Conservation (phyloP, 2,888 invertebrate genomes). For the Lottia scabra region DNA sequence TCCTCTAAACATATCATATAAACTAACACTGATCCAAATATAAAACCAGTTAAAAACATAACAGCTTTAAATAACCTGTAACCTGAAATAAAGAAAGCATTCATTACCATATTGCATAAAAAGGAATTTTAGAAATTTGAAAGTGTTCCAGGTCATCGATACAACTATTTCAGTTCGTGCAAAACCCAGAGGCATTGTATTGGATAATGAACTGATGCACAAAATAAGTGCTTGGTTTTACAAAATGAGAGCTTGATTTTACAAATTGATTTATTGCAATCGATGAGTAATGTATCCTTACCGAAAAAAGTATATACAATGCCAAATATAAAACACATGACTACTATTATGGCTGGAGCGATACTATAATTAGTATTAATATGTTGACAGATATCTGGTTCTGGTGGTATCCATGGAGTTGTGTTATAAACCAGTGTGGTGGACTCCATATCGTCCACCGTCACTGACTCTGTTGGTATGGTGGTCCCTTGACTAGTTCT, state of each 20-base stretch:
- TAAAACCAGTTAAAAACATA: conserved; percentile 89
- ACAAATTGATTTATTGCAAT: no score
- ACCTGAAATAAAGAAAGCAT: conserved; percentile 73
- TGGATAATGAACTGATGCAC: no score
- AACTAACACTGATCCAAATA: conserved; percentile 85
- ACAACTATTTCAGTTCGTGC: not conserved
- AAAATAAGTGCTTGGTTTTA: no score
- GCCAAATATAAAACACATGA: conserved; percentile 83
- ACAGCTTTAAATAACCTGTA: conserved; percentile 89
- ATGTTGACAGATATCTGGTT: conserved; percentile 39
- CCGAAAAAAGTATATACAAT: conserved; percentile 87
- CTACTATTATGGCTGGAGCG: conserved; percentile 77
- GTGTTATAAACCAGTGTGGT: conserved; percentile 9
- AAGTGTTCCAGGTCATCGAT: not conserved
- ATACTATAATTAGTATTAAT: conserved; percentile 75
- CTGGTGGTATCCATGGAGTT: conserved; percentile 11
- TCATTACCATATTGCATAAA: no score
- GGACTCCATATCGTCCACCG: conserved; percentile 11
- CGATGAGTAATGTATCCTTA: conserved; percentile 75
- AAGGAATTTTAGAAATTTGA: no score
- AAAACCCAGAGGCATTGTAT: no score
- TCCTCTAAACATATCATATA: conserved; percentile 86
- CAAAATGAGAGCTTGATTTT: no score
- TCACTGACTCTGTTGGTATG: not conserved
- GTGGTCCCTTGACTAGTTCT: not conserved